These are phyloP conservation scores for Steinernema carpocapsae DNA, from an alignment of 2,888 invertebrate genomes.

Conservation along the genomic window DNA sequence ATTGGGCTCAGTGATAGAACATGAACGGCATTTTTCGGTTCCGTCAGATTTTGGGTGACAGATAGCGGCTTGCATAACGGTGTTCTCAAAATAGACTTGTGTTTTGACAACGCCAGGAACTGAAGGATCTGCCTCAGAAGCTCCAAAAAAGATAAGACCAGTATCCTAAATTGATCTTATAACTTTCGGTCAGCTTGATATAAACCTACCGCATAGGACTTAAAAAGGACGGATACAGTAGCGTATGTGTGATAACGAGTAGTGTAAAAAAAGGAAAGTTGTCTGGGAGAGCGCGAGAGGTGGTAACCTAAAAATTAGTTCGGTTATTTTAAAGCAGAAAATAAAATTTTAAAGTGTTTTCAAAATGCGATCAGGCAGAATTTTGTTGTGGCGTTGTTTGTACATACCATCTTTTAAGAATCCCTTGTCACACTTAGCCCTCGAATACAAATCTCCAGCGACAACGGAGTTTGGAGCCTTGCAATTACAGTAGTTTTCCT, in stretches of 20 bases:
- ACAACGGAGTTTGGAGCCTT: slow-evolving; percentile 41
- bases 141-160: slow-evolving; percentile 49
- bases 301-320: slow-evolving; percentile 42
- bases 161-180: slow-evolving; percentile 37
- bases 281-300: slow-evolving; percentile 42
- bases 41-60: slow-evolving; percentile 33
- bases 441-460: background rate
- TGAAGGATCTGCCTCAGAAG: slow-evolving; percentile 18
- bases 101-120: slow-evolving; percentile 28
- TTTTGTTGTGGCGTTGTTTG: background rate
- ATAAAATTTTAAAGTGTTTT: no score
- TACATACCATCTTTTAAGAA: background rate
- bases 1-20: slow-evolving; percentile 14
- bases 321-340: no score
- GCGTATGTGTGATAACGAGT: slow-evolving; percentile 37
- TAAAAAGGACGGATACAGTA: slow-evolving; percentile 51
- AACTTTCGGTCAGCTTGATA: background rate
- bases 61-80: slow-evolving; percentile 37
- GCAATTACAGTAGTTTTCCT: slow-evolving; percentile 50
- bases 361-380: no score
- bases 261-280: slow-evolving; percentile 51
- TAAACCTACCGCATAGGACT: slow-evolving; percentile 44
- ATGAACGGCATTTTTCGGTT: slow-evolving; percentile 37
- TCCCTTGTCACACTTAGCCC: slow-evolving; percentile 1
- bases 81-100: slow-evolving; percentile 48